phyloP scores from a whole-genome alignment of 2,113 vertebrate species.

The Phylloscopus trochilus region DNA sequence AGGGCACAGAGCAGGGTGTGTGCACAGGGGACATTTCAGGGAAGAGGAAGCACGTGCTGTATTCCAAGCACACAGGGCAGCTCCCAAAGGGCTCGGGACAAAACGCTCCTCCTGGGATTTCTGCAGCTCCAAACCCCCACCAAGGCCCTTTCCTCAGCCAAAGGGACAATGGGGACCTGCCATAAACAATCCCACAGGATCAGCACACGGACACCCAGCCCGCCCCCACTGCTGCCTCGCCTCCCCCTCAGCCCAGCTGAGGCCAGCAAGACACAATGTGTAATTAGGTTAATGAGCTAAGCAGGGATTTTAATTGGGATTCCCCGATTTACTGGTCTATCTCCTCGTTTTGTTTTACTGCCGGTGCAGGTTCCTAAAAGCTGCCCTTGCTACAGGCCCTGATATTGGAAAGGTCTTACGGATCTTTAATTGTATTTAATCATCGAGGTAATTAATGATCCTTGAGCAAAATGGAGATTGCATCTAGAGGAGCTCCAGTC shows the following conservation, averaged over 20 bases:
- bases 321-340: conserved; percentile 38
- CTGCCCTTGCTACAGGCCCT: conserved; percentile 31
- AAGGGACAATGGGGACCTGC: not conserved
- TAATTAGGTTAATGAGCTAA: conserved; percentile 69
- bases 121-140: not conserved
- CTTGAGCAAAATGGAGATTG: conserved; percentile 55
- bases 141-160: not conserved
- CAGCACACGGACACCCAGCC: not conserved
- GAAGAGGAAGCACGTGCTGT: not conserved
- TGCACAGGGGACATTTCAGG: not conserved
- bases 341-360: conserved; percentile 55
- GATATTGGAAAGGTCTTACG: conserved; percentile 56
- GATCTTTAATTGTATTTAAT: conserved; percentile 68
- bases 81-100: not conserved
- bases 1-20: not conserved
- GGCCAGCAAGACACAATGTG: not conserved
- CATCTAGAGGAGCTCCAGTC: conserved; percentile 41
- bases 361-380: conserved; percentile 38
- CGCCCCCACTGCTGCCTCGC: not conserved
- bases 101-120: not conserved
- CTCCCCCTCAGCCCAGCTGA: not conserved
- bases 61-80: not conserved
- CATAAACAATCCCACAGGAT: not conserved
- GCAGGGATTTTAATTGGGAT: conserved; percentile 52
- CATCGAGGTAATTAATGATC: conserved; percentile 63